Base-by-base conservation (phyloP, 1,140 invertebrate species). In the Palaemon carinicauda region DNA sequence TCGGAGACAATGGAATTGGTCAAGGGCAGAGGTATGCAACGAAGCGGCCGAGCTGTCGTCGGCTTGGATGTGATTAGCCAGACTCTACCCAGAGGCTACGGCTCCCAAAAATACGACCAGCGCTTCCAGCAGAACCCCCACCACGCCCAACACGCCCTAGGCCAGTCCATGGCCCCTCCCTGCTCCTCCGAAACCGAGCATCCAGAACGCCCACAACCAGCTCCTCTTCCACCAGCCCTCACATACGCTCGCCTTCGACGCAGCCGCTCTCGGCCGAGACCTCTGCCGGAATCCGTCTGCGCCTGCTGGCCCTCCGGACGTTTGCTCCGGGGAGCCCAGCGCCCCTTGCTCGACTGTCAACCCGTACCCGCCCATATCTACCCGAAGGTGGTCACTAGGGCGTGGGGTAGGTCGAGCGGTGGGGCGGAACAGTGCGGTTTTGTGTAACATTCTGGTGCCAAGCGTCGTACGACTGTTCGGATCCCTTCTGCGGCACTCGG, bases 1-100 rank as follows among this genome's bases (percentile, higher is more conserved):
- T n/a, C 41, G 74, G n/a, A n/a, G n/a, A n/a, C n/a, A n/a, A 86
- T 86, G 83, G 83, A 86, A 60, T 17, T 80, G 83, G 56, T 86
- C 7, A 71, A 31, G 12, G 74, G 83, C 2, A 54, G 74, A 21
- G 75, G 83, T n/a, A 60, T 50, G 50, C 21, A 69, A 4, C 31
- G 83, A 56, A 78, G 83, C 53, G 83, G 83, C 27, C 75, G 83
- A 12, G 83, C 83, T 12, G 83, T 86, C 75, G 83, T 86, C 1
- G 83, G 83, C 4, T 50, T 86, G 33, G 83, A 86, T 54, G 83
- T 86, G 60, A 77, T 86, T 15, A 86, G 77, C n/a, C 75, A 86
- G 41, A 86, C 83, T 4, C 75, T 86, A 17, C 83, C 83, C 17
- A 75, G 83, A n/a, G 65, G 53, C 52, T 85, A 65, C 82, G 74